Percentiles rank a stretch among this genome's conserved stretches.
Conservation (phyloP, 2,888 invertebrate species). For the Ornithoptera priamus region DNA sequence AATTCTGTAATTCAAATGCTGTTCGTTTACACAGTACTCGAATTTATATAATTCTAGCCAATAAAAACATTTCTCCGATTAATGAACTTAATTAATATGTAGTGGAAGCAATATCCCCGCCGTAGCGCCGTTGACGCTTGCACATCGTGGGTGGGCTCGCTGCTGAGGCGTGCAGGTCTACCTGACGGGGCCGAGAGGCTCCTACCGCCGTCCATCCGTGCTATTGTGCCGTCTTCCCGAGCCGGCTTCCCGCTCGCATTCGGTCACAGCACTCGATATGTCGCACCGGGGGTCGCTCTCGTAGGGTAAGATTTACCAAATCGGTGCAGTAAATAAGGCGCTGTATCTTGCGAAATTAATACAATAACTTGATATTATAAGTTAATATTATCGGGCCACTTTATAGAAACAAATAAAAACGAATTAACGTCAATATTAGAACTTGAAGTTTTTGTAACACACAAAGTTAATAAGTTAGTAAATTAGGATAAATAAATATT, state of each 20-base stretch:
- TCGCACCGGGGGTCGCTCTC: slow-evolving; percentile 88
- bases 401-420: too few species aligned
- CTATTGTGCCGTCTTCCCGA: slow-evolving; percentile 82
- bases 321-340: too few species aligned
- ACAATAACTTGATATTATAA: too few species aligned
- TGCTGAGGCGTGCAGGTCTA: slow-evolving; percentile 61
- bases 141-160: slow-evolving; percentile 70
- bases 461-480: too few species aligned
- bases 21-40: too few species aligned
- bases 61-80: background rate
- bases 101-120: slow-evolving; percentile 83
- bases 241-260: slow-evolving; percentile 96
- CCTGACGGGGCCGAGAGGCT: slow-evolving; percentile 77
- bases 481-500: too few species aligned
- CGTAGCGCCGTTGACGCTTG: slow-evolving; percentile 75
- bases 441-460: too few species aligned
- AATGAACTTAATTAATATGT: slow-evolving; percentile 23
- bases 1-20: too few species aligned
- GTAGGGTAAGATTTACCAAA: slow-evolving; percentile 84
- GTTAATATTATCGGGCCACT: too few species aligned
- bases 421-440: too few species aligned
- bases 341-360: too few species aligned
- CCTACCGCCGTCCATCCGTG: slow-evolving; percentile 85
- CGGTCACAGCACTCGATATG: slow-evolving; percentile 93
- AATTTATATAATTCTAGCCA: background rate